phyloP scores from a whole-genome alignment of 2,113 vertebrate genomes.

The Oreochromis niloticus region DNA sequence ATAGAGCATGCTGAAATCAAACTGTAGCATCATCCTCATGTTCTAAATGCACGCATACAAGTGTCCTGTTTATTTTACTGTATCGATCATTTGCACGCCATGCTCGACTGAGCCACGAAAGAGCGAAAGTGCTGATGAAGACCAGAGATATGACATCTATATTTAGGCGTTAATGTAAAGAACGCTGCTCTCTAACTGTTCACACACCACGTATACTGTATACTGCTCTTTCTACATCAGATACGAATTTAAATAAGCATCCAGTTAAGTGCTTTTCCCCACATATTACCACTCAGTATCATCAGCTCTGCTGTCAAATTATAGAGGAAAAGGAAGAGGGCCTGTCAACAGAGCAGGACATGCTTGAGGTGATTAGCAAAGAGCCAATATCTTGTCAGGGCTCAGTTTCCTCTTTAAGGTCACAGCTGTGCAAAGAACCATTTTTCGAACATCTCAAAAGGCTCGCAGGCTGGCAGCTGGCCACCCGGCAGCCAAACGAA shows the following conservation, averaged over 20 bases:
- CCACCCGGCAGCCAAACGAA: not conserved
- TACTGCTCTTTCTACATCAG: not conserved
- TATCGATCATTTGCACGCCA: not conserved
- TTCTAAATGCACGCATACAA: not conserved
- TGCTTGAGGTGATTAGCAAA: slow-evolving; percentile 42
- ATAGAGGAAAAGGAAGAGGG: slow-evolving; percentile 25
- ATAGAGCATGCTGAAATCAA: not conserved
- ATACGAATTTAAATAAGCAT: not conserved
- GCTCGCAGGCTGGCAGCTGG: not conserved
- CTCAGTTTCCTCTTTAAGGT: slow-evolving; percentile 47
- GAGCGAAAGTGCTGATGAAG: not conserved
- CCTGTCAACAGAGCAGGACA: slow-evolving; percentile 38
- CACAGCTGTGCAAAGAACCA: slow-evolving; percentile 20
- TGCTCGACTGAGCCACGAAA: not conserved
- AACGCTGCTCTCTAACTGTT: not conserved
- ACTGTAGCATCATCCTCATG: not conserved
- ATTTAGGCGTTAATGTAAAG: not conserved
- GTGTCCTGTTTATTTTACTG: not conserved
- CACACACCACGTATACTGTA: rapidly evolving
- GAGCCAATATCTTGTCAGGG: slow-evolving; percentile 20
- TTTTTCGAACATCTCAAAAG: not conserved
- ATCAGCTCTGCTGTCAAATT: not conserved
- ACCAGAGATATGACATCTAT: not conserved
- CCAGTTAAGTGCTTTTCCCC: not conserved
- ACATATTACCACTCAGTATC: not conserved